Base-by-base conservation (phyloP, 1,140 invertebrate species). In the Mamestra configurata region DNA sequence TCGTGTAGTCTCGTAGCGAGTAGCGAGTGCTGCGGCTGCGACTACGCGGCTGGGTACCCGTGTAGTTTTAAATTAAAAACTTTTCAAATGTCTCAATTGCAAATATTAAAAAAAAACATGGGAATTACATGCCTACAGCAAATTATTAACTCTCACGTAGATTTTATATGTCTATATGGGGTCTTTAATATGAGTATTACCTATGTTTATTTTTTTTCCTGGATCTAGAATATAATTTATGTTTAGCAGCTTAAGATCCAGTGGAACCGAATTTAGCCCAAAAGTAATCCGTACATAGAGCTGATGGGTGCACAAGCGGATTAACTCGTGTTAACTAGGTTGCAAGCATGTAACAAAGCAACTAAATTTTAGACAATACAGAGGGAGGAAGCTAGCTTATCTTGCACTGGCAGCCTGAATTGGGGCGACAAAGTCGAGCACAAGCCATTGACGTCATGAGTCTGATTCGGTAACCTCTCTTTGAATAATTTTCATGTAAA, bases 361-460 rank as follows among this genome's bases (percentile, higher is more conserved):
- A 72, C 79, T 72, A 68, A 80, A 79, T 71, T 79, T 75, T 53
- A 83, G 77, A 84, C 82, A 81, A 79, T 79, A 53, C 73, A 70
- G 72, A 27, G 49, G 22, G 70, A 82, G 79, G 35, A 81, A 77
- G 53, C 77, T 64, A 59, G 77, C 77, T 83, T 83, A 83, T 84
- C 82, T 84, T 71, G 70, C 77, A 68, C 46, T 53, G 57, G 51
- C 82, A 79, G 82, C 49, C 40, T 75, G 64, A 79, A 71, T 64
- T 75, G 61, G 71, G 61, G 57, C 76, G 43, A 46, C 53, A 57
- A 76, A 46, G 61, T 53, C 75, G 59, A 53, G 40, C 66, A 70
- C 37, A 70, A 49, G 59, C 61, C 61, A 53, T 68, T 77, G 59
- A 77, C 27, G 75, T 68, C 75, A 77, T 24, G 43, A 77, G n/a